phyloP scores from a whole-genome alignment of 2,113 vertebrate species.

The Brachypodius melanocephalos region DNA sequence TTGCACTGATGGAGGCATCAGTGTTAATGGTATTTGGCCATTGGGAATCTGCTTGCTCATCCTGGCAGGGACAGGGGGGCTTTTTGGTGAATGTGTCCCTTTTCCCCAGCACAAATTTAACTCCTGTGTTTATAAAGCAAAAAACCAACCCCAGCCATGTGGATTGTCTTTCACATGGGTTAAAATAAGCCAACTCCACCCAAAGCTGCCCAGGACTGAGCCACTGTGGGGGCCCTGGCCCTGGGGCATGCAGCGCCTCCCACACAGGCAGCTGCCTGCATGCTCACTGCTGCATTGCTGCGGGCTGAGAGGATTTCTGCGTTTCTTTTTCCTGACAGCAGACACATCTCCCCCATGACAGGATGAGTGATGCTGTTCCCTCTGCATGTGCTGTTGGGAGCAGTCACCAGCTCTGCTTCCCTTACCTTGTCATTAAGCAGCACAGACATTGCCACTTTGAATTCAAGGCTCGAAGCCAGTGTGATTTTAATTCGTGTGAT shows the following conservation, averaged over 20 bases:
- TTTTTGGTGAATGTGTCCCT: not conserved
- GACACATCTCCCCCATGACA: not conserved
- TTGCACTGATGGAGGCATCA: not conserved
- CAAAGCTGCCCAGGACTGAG: not conserved
- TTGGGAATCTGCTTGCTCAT: not conserved
- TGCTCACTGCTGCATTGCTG: accelerated
- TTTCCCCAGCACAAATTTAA: not conserved
- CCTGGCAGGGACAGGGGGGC: not conserved
- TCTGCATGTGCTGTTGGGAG: not conserved
- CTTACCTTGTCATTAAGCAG: not conserved
- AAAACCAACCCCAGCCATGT: accelerated
- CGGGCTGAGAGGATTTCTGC: not conserved
- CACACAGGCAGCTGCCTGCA: not conserved
- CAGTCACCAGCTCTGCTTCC: not conserved
- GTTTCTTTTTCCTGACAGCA: not conserved
- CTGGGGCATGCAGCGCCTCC: not conserved
- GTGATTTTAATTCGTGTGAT: not conserved
- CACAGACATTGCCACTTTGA: not conserved
- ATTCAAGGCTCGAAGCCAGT: not conserved
- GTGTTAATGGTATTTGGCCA: not conserved
- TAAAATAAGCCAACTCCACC: not conserved
- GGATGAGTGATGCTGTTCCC: not conserved
- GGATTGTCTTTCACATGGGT: not conserved
- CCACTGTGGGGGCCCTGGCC: not conserved
- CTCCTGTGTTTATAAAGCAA: not conserved